phyloP scores from a whole-genome alignment of 2,888 invertebrate species.

The Caenorhabditis plicata region DNA sequence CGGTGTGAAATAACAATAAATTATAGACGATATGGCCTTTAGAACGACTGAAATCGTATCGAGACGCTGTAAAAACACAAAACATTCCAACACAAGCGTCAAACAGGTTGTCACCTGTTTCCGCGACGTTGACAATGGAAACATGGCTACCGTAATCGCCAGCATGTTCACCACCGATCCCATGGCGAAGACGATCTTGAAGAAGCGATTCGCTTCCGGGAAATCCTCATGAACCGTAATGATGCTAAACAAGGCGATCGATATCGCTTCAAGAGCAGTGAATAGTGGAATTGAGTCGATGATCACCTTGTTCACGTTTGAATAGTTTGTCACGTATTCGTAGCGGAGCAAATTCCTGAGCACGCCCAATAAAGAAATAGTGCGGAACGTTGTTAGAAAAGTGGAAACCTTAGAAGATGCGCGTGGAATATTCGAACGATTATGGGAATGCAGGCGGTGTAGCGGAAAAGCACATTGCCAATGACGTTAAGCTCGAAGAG shows the following conservation, averaged over 20 bases:
- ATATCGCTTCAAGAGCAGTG: constrained; percentile 43
- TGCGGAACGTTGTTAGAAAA: neutral
- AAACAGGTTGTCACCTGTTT: neutral
- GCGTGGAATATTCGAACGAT: constrained; percentile 51
- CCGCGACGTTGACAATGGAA: constrained; percentile 13
- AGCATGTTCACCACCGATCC: constrained; percentile 54
- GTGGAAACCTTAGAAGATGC: constrained; percentile 34
- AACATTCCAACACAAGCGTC: neutral
- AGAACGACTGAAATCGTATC: constrained; percentile 37
- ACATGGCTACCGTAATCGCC: constrained; percentile 28
- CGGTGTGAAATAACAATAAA: constrained; percentile 42
- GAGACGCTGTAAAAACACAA: constrained; percentile 23
- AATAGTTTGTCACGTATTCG: constrained; percentile 18
- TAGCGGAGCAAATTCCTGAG: constrained; percentile 26
- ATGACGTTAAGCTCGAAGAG: constrained; percentile 47
- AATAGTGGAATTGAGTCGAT: constrained; percentile 39
- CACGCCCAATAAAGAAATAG: neutral
- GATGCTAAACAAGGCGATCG: constrained; percentile 56
- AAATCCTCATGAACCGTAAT: constrained; percentile 62
- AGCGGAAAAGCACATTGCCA: constrained; percentile 53
- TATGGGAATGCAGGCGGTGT: constrained; percentile 54
- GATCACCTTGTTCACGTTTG: constrained; percentile 23
- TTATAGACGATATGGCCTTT: constrained; percentile 28
- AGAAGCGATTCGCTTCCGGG: constrained; percentile 53
- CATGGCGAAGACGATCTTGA: constrained; percentile 53